Percentiles rank a stretch among this genome's conserved stretches.
These are phyloP conservation scores for Arctocebus calabarensis DNA, from an alignment of 2,797 vertebrate species.

Conservation along the genomic window DNA sequence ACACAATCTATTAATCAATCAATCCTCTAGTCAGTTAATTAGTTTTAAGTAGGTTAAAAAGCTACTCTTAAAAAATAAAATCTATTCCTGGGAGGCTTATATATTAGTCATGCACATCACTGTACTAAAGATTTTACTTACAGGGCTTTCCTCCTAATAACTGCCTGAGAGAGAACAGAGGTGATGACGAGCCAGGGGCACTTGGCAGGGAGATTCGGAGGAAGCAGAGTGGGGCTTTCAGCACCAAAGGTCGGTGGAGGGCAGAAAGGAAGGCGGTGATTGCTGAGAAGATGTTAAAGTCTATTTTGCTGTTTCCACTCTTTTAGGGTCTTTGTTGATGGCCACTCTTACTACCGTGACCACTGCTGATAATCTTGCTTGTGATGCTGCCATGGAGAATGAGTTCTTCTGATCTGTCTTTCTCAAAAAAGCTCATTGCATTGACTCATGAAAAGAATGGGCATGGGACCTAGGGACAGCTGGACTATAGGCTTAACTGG, in stretches of 20 bases:
- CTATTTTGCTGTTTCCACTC: neutral
- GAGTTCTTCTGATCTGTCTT: neutral
- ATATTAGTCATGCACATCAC: neutral
- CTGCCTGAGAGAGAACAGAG: neutral
- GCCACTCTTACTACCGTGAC: neutral
- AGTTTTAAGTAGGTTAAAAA: constrained; percentile 75
- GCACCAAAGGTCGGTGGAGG: neutral
- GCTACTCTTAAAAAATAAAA: constrained; percentile 64
- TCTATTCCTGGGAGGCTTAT: constrained; percentile 48
- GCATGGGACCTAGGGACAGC: neutral
- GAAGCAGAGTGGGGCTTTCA: neutral
- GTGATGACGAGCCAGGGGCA: neutral
- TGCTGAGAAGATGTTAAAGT: neutral
- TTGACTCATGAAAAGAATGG: neutral
- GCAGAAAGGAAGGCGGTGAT: neutral
- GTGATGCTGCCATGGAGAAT: neutral
- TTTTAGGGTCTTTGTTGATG: neutral
- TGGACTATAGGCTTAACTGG: neutral
- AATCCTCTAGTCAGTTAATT: constrained; percentile 59
- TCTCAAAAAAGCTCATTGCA: neutral
- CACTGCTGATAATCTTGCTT: neutral
- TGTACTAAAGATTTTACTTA: neutral
- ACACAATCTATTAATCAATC: constrained; percentile 57
- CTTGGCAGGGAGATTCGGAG: neutral
- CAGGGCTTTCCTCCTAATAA: neutral